phyloP scores from a whole-genome alignment of 2,888 invertebrate genomes.

The Sphaerophoria rueppellii region DNA sequence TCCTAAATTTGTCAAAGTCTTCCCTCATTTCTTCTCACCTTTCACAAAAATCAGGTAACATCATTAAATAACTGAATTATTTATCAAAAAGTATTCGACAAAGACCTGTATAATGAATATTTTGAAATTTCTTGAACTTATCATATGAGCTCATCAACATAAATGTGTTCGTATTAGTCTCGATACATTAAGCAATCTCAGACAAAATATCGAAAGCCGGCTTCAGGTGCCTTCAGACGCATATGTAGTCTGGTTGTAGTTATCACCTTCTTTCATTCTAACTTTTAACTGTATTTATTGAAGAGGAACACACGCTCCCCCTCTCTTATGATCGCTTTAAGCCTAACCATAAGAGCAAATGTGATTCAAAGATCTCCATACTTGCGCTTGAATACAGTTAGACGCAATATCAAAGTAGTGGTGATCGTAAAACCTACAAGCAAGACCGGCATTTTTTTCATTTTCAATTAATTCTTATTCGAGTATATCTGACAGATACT shows the following conservation, averaged over 20 bases:
- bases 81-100: constrained; percentile 20
- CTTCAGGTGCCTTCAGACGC: constrained; percentile 51
- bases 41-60: too few species aligned
- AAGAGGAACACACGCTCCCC: constrained; percentile 17
- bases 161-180: not conserved
- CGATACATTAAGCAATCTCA: constrained; percentile 12
- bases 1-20: too few species aligned
- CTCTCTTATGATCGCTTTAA: constrained; percentile 52
- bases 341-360: constrained; percentile 45
- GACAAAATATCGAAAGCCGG: constrained; percentile 39
- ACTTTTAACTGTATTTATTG: constrained; percentile 55
- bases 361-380: constrained; percentile 52
- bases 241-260: constrained; percentile 46
- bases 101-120: constrained; percentile 47
- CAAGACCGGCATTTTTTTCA: constrained; percentile 56
- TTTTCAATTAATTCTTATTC: constrained; percentile 9
- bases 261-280: constrained; percentile 54
- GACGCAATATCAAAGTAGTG: constrained; percentile 55
- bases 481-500: constrained; percentile 24
- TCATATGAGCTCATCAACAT: constrained; percentile 66
- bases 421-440: constrained; percentile 43
- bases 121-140: constrained; percentile 28
- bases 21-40: too few species aligned
- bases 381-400: constrained; percentile 65
- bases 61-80: constrained; percentile 40